Evolutionary conservation across 1,140 invertebrate genomes (phyloP).

Genomic region (Yoshiicerus persimilis): DNA sequence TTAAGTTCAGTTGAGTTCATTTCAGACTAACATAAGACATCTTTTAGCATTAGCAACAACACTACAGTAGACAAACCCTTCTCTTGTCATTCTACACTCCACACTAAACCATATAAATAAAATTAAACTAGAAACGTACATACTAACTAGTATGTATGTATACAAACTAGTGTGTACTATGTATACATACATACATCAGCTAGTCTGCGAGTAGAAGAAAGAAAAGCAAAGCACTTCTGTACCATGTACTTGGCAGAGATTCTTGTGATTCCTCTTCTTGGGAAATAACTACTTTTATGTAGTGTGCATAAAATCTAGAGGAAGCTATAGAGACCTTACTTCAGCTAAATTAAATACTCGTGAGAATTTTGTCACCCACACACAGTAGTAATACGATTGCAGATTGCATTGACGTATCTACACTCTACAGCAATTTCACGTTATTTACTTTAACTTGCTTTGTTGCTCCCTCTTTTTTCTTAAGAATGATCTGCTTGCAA

Average conservation of each 20-base stretch:
- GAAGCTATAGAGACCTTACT: neutral
- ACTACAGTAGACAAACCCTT: neutral
- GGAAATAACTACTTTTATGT: neutral
- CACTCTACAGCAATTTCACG: neutral
- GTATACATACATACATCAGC: neutral
- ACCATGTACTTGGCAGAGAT: neutral
- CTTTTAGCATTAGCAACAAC: conserved; percentile 15
- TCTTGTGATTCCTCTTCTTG: neutral
- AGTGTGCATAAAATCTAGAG: neutral
- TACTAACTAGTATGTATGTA: neutral
- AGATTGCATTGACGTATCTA: neutral
- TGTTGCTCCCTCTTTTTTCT: neutral
- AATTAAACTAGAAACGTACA: neutral
- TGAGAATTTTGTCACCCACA: conserved; percentile 19
- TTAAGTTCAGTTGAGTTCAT: conserved; percentile 20
- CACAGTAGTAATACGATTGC: neutral
- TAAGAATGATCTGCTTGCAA: neutral
- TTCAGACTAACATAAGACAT: neutral
- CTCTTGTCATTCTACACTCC: neutral
- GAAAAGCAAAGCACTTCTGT: neutral
- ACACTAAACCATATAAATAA: neutral
- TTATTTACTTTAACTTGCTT: neutral
- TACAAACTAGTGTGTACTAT: no score
- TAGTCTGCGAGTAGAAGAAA: neutral
- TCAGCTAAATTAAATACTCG: conserved; percentile 4